phyloP scores from a whole-genome alignment of 2,113 vertebrate species.

The Anolis sagrei region DNA sequence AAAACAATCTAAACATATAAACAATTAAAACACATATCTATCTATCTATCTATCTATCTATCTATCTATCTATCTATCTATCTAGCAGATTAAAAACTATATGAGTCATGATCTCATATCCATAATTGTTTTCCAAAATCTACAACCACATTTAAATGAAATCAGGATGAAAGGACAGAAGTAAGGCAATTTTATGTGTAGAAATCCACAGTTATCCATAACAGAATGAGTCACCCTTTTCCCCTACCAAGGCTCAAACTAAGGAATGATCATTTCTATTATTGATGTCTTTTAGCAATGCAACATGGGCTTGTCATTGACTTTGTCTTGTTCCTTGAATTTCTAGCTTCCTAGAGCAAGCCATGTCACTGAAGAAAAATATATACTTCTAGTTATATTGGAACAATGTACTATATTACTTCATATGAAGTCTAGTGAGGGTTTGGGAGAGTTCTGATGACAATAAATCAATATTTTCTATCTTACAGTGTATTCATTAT shows the following conservation, averaged over 20 bases:
- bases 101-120: too few species aligned
- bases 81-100: too few species aligned
- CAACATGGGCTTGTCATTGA: not conserved
- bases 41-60: too few species aligned
- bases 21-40: too few species aligned
- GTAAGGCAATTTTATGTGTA: too few species aligned
- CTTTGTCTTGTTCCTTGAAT: constrained; percentile 2
- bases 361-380: constrained; percentile 15
- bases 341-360: constrained; percentile 27
- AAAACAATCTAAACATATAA: too few species aligned
- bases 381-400: not conserved
- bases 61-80: too few species aligned
- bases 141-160: too few species aligned
- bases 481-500: constrained; percentile 48
- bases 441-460: constrained; percentile 42
- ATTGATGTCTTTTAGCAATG: not conserved
- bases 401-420: constrained; percentile 21
- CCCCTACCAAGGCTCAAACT: too few species aligned
- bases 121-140: too few species aligned
- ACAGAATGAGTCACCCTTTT: too few species aligned
- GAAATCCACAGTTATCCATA: too few species aligned
- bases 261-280: not conserved
- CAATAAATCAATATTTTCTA: constrained; percentile 55
- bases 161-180: not conserved
- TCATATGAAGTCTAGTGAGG: constrained; percentile 35